Conservation (phyloP, 2,113 vertebrate genomes). For the Hystrix cristata region DNA sequence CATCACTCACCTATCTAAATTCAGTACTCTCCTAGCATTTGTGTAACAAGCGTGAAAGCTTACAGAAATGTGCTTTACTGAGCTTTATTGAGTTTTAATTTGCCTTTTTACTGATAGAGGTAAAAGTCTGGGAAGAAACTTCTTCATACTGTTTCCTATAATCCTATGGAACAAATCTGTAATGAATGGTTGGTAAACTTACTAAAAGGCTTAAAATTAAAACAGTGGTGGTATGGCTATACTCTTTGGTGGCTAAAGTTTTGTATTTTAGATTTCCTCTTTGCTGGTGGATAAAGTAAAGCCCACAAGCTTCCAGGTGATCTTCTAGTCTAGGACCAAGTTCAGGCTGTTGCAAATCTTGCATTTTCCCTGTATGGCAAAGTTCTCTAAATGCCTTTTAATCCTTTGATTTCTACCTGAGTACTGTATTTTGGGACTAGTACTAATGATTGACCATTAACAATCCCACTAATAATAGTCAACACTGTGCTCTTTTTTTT, state of each 20-base stretch:
- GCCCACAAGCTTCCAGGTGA: background rate
- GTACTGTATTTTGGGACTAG: background rate
- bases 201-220: conserved; percentile 26
- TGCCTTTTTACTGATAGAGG: background rate
- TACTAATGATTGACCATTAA: conserved; percentile 51
- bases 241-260: background rate
- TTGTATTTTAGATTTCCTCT: conserved; percentile 43
- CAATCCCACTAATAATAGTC: background rate
- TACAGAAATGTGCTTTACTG: background rate
- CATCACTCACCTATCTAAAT: background rate
- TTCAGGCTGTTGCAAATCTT: background rate
- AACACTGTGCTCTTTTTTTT: background rate
- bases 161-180: background rate
- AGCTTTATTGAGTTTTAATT: conserved; percentile 26
- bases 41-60: background rate
- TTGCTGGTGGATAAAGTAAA: background rate
- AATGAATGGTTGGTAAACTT: background rate
- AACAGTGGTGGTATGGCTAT: background rate
- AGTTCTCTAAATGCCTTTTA: conserved; percentile 4
- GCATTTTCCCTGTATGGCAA: background rate
- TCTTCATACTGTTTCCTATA: background rate
- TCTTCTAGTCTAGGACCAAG: background rate
- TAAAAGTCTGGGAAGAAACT: background rate
- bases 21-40: conserved; percentile 25
- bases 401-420: conserved; percentile 6